Conservation (phyloP, 2,888 invertebrate genomes). For the Drosophila acutilabella region DNA sequence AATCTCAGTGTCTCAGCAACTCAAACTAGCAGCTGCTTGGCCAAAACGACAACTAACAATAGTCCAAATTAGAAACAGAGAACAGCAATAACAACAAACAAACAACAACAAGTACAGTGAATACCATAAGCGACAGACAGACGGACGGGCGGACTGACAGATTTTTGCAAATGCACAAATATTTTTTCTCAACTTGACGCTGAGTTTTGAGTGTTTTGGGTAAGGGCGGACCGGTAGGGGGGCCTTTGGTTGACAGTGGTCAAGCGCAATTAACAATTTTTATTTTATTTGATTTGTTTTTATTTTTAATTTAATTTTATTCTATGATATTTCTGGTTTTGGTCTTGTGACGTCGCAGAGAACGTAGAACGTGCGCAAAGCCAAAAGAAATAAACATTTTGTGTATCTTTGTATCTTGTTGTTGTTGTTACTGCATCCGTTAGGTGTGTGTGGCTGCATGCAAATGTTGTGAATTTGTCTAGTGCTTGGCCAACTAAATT, state of each 20-base stretch:
- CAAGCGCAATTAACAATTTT: constrained; percentile 66
- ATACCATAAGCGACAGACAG: constrained; percentile 17
- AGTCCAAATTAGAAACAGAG: constrained; percentile 65
- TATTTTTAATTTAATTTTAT: constrained; percentile 15
- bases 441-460: constrained; percentile 74
- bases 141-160: constrained; percentile 28
- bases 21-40: constrained; percentile 33
- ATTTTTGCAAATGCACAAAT: constrained; percentile 68
- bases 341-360: constrained; percentile 67
- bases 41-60: constrained; percentile 61
- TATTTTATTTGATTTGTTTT: constrained; percentile 33
- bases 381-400: constrained; percentile 52
- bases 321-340: constrained; percentile 57
- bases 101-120: constrained; percentile 12
- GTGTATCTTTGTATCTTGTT: constrained; percentile 59
- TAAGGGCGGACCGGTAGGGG: not conserved
- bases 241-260: constrained; percentile 57
- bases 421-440: constrained; percentile 68
- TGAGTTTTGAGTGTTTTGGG: constrained; percentile 6
- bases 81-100: constrained; percentile 26
- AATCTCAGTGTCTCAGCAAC: constrained; percentile 61
- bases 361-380: constrained; percentile 65
- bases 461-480: constrained; percentile 70
- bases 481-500: constrained; percentile 42
- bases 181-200: constrained; percentile 1